phyloP scores from a whole-genome alignment of 2,888 invertebrate genomes.

The Tinea semifulvella region DNA sequence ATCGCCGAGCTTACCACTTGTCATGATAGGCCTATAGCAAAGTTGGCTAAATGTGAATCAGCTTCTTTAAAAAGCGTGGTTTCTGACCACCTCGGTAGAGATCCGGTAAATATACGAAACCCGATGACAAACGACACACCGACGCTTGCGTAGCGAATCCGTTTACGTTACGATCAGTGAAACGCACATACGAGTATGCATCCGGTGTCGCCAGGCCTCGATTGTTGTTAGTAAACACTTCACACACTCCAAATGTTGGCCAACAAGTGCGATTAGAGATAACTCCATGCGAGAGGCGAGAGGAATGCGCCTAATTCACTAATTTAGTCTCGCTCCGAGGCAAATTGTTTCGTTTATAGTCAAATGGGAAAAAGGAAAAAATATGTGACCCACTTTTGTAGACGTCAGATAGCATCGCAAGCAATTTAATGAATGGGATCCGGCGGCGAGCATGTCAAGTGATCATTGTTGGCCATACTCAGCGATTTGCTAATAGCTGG shows the following conservation, averaged over 20 bases:
- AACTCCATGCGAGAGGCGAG: constrained; percentile 35
- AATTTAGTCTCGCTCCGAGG: constrained; percentile 37
- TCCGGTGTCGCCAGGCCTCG: neutral
- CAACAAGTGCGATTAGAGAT: constrained; percentile 27
- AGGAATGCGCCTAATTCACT: constrained; percentile 21
- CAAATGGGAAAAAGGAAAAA: constrained; percentile 13
- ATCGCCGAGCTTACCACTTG: too few species aligned
- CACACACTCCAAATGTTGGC: constrained; percentile 14
- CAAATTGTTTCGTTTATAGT: constrained; percentile 43
- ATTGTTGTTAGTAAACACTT: constrained; percentile 11
- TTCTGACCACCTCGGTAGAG: too few species aligned
- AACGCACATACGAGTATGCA: neutral
- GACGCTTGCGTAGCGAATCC: too few species aligned
- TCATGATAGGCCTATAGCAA: too few species aligned
- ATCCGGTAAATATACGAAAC: too few species aligned
- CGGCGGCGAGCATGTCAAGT: constrained; percentile 53
- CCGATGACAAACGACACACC: too few species aligned
- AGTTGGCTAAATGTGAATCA: too few species aligned
- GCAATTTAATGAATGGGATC: constrained; percentile 53
- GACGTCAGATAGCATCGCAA: constrained; percentile 42
- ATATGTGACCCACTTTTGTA: constrained; percentile 49
- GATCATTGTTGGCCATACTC: constrained; percentile 60
- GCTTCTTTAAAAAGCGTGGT: too few species aligned
- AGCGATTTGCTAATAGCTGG: constrained; percentile 55
- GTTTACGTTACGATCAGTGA: neutral